Evolutionary conservation across 2,113 vertebrate species (phyloP), one percentile per base, ranked within the genome.

Genomic region (Hippocampus abdominalis): DNA sequence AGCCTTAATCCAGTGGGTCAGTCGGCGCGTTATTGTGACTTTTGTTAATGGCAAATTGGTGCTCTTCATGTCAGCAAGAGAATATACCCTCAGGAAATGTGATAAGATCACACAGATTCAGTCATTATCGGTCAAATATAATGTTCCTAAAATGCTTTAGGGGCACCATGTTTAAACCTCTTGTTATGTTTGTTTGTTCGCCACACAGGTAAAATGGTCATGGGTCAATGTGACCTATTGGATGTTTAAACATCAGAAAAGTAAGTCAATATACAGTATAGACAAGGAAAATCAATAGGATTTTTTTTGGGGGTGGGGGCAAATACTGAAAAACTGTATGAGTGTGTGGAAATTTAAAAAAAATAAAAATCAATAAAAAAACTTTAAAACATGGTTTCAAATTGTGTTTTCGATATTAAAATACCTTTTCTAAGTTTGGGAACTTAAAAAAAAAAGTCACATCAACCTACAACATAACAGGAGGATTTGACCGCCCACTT

Each of bases 71-170:
- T 90, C 75, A 84, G 82, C 82, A 81, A 81, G 71, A 82, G 61
- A 75, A 79, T 78, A 86, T 48, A 57, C 5, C 6, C 32, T 36
- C 32, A 73, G 73, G 86, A 91, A 82, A 67, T 80, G 57, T 85
- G 89, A 91, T 91, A 92, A 90, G 91, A 92, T 91, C 88, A 92
- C 89, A 83, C 70, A 83, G 86, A 84, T 74, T 71, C 75, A 20
- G 9, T 62, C 21, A n/a, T 63, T 11, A 40, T 63, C 18, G 20
- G 21, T n/a, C 23, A 25, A 13, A 57, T 5, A 57, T 57, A 15
- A 44, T 64, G 11, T 7, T 25, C 16, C n/a, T 9, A 64, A 40
- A n/a, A 64, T 18, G 23, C 7, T 23, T 32, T 36, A 16, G 57
- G 27, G 32, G 4, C 16, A 3, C 32, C 27, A 60, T 60, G 57